These are phyloP conservation scores for Ailuropoda melanoleuca DNA, from an alignment of 2,113 vertebrate genomes.

Conservation along the genomic window DNA sequence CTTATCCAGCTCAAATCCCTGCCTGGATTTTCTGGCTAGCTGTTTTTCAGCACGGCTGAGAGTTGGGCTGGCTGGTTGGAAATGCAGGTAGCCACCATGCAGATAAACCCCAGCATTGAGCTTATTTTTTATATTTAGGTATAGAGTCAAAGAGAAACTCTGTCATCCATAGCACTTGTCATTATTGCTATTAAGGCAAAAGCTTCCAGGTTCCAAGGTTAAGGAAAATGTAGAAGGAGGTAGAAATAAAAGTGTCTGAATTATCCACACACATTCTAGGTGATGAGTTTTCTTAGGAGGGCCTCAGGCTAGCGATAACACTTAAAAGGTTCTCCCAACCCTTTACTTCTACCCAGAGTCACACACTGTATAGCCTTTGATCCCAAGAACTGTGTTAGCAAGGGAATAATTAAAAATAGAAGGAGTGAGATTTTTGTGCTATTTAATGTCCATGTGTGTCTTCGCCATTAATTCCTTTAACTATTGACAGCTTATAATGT, in stretches of 20 bases:
- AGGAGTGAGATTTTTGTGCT: neutral
- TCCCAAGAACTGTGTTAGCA: neutral
- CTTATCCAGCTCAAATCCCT: neutral
- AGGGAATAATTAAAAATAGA: neutral
- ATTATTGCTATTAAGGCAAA: slow-evolving; percentile 53
- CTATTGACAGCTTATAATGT: neutral
- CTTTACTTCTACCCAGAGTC: neutral
- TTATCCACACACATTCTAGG: slow-evolving; percentile 39
- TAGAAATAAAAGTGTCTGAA: slow-evolving; percentile 6
- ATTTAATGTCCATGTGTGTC: neutral
- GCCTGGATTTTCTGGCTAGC: slow-evolving; percentile 38
- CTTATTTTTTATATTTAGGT: slow-evolving; percentile 1
- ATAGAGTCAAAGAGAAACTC: neutral
- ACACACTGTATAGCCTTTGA: neutral
- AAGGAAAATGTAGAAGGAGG: slow-evolving; percentile 49
- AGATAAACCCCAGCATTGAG: neutral
- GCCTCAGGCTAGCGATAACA: neutral
- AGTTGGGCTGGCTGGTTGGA: neutral
- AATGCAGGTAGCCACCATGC: neutral
- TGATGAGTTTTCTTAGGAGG: slow-evolving; percentile 45
- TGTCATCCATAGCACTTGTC: neutral
- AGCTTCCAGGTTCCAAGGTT: slow-evolving; percentile 30
- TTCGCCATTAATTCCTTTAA: neutral
- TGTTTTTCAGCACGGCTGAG: neutral
- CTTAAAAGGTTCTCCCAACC: neutral